phyloP scores from a whole-genome alignment of 2,113 vertebrate genomes.

The Rhabdornis inornatus region DNA sequence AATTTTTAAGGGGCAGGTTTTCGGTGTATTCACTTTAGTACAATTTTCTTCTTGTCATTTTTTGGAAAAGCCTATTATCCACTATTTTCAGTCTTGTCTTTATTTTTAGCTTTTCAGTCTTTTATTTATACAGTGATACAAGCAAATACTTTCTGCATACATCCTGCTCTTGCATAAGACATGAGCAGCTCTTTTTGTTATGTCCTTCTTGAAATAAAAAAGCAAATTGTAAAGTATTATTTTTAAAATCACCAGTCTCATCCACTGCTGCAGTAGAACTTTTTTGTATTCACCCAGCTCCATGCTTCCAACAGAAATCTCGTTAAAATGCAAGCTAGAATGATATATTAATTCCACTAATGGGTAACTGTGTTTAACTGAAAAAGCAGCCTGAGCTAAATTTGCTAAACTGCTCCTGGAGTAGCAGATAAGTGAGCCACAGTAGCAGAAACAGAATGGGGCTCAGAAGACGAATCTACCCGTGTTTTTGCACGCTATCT shows the following conservation, averaged over 20 bases:
- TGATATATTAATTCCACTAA: not conserved
- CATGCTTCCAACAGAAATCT: not conserved
- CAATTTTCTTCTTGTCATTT: conserved; percentile 50
- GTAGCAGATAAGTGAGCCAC: not conserved
- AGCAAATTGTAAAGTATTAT: not conserved
- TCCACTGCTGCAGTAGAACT: not conserved
- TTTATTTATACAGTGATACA: not conserved
- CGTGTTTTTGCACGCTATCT: not conserved
- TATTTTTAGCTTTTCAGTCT: not conserved
- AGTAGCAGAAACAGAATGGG: not conserved
- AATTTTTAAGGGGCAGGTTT: conserved; percentile 74
- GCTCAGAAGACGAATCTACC: not conserved
- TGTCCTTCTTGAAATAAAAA: not conserved
- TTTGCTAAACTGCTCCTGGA: not conserved
- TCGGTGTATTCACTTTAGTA: conserved; percentile 66
- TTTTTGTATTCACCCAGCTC: not conserved
- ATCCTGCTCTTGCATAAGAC: not conserved
- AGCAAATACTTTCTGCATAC: not conserved
- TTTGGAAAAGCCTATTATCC: conserved; percentile 28
- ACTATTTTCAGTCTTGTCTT: not conserved
- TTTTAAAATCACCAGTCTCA: not conserved
- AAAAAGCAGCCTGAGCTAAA: not conserved
- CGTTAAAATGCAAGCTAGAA: conserved; percentile 2
- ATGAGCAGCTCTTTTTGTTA: not conserved
- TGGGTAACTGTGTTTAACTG: not conserved